Base-by-base conservation (phyloP, 2,888 invertebrate species). In the Perdita meconis region DNA sequence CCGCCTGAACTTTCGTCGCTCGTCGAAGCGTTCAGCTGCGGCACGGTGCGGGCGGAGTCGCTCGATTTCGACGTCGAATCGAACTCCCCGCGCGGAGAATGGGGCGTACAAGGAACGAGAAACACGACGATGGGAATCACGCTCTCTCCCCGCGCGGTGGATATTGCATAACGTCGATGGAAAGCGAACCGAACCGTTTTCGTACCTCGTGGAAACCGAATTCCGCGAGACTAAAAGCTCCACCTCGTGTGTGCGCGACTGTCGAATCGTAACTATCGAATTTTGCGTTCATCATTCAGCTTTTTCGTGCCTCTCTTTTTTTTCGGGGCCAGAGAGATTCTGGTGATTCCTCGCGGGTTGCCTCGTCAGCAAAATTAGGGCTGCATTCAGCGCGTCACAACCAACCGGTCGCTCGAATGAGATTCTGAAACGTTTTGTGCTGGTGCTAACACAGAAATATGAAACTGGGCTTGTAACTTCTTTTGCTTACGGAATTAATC, bases 291-390 rank as follows among this genome's bases (percentile, higher is more conserved):
- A 12, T 47, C 47, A n/a, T 19, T 34, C 40, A 13, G 13, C 50
- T 24, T 68, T 44, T 30, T 19, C 26, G 1, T 12, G 8, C 16
- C n/a, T 4, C n/a, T n/a, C 34, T 24, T 55, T 47, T 24, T 26
- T 59, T 59, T 16, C 38, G 2, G 10, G 1, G 19, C 16, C 16
- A 12, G 6, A 8, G 0, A 19, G 34, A 38, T 26, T 44, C 38
- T 22, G 16, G 66, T 59, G 55, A 75, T 73, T 75, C 59, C 30
- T 60, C 55, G 74, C 24, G 10, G 57, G 65, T 51, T 44, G 65
- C 44, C 74, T 47, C 59, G 66, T 75, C 75, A 66, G 75, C 75
- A 36, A 30, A 75, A 75, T 75, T 66, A 73, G 74, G 34, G 34
- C 26, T 40, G 53, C 59, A 66, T 66, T 66, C 73, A 55, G 40